phyloP scores from a whole-genome alignment of 2,888 invertebrate genomes.

The Dynastes tityus region DNA sequence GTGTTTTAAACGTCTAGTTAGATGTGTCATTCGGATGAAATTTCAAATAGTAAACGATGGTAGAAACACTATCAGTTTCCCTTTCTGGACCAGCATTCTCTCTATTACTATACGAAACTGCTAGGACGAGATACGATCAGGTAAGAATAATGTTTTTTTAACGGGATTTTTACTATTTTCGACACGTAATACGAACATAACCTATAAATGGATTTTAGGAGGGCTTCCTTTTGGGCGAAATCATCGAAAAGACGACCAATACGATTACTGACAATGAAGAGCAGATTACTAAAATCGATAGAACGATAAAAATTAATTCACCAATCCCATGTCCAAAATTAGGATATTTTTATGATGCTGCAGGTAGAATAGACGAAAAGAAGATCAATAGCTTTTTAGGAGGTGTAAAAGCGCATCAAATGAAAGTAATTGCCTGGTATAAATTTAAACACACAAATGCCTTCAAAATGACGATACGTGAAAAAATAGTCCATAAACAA shows the following conservation, averaged over 20 bases:
- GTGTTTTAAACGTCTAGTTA: background rate
- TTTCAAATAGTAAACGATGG: constrained; percentile 59
- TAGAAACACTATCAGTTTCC: constrained; percentile 63
- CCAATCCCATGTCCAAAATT: constrained; percentile 75
- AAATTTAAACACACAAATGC: constrained; percentile 74
- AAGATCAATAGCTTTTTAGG: constrained; percentile 73
- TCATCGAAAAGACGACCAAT: constrained; percentile 76
- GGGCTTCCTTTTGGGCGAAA: constrained; percentile 80
- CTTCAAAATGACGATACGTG: constrained; percentile 76
- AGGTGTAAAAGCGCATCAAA: constrained; percentile 68
- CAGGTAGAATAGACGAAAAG: constrained; percentile 75
- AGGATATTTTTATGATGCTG: constrained; percentile 74
- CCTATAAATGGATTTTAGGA: constrained; percentile 65
- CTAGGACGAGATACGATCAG: constrained; percentile 76
- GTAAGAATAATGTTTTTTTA: constrained; percentile 65
- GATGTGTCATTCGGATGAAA: constrained; percentile 22
- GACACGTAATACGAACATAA: constrained; percentile 20
- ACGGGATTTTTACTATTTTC: background rate
- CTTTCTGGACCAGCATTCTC: constrained; percentile 77
- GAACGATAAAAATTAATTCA: constrained; percentile 76
- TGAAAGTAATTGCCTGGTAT: constrained; percentile 80
- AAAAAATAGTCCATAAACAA: constrained; percentile 77
- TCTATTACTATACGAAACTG: constrained; percentile 79
- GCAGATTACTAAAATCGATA: constrained; percentile 75
- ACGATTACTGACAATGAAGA: constrained; percentile 81